A percentile compares a stretch with the other conserved stretches of the same genome.
Conservation (phyloP, 2,888 invertebrate genomes). For the Athetis lepigone region DNA sequence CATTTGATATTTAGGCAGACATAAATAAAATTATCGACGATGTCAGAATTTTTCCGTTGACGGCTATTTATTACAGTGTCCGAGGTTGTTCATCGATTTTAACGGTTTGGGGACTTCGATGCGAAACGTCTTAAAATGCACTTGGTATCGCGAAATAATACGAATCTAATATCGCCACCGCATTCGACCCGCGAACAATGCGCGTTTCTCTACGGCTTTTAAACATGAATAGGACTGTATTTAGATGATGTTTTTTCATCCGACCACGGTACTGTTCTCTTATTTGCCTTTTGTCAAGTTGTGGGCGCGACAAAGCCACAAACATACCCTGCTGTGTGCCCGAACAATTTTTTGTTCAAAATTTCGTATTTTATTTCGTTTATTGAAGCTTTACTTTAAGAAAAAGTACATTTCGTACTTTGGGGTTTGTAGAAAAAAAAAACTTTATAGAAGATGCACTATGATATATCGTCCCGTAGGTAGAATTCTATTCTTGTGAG, state of each 20-base stretch:
- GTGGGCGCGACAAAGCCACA: slow-evolving; percentile 90
- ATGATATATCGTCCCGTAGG: slow-evolving; percentile 85
- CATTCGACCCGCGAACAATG: slow-evolving; percentile 85
- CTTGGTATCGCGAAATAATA: slow-evolving; percentile 79
- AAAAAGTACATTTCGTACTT: slow-evolving; percentile 76
- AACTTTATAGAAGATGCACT: slow-evolving; percentile 84
- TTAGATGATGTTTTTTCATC: slow-evolving; percentile 87
- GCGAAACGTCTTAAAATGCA: slow-evolving; percentile 59
- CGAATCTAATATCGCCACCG: slow-evolving; percentile 89
- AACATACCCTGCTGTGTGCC: slow-evolving; percentile 88
- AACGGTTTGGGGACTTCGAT: slow-evolving; percentile 64
- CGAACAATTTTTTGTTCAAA: slow-evolving; percentile 83
- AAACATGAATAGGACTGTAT: slow-evolving; percentile 89
- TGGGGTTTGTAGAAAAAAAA: slow-evolving; percentile 70
- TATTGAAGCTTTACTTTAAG: slow-evolving; percentile 79
- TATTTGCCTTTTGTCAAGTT: slow-evolving; percentile 89
- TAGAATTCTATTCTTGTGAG: slow-evolving; percentile 78
- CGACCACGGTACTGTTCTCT: slow-evolving; percentile 84
- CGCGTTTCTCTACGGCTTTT: slow-evolving; percentile 88
- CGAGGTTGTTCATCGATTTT: slow-evolving; percentile 66
- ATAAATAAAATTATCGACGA: slow-evolving; percentile 79
- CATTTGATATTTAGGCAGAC: slow-evolving; percentile 69
- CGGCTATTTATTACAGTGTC: slow-evolving; percentile 63
- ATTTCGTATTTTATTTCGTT: slow-evolving; percentile 89
- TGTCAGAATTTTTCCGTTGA: slow-evolving; percentile 66